phyloP scores from a whole-genome alignment of 2,113 vertebrate species.

The Hassar affinis region DNA sequence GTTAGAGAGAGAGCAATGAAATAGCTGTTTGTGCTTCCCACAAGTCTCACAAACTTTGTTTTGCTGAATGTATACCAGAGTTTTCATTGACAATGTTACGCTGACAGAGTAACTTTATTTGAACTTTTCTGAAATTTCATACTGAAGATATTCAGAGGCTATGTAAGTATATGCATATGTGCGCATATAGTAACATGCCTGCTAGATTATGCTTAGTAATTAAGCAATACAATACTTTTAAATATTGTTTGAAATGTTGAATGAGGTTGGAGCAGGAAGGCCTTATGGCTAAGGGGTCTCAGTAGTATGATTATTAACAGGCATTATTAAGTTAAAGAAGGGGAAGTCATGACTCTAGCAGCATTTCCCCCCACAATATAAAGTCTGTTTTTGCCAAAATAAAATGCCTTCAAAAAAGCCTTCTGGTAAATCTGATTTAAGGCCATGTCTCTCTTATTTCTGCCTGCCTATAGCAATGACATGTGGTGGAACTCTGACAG shows the following conservation, averaged over 20 bases:
- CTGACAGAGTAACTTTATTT: too few relatives aligned
- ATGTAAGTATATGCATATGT: background rate
- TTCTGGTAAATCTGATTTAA: background rate
- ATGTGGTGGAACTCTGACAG: conserved; percentile 75
- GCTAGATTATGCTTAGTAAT: background rate
- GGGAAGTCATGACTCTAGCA: background rate
- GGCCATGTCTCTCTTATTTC: background rate
- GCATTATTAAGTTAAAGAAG: background rate
- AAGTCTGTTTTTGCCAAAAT: background rate
- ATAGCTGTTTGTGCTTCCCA: too few relatives aligned
- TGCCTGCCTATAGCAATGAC: conserved; percentile 30
- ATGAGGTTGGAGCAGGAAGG: background rate
- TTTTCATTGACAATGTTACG: too few relatives aligned
- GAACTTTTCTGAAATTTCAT: too few relatives aligned
- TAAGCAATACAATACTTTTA: background rate
- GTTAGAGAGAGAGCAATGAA: too few relatives aligned
- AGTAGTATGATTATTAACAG: background rate
- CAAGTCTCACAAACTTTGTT: too few relatives aligned
- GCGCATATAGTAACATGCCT: background rate
- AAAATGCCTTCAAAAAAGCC: background rate
- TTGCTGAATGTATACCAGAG: too few relatives aligned
- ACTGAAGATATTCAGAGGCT: too few relatives aligned
- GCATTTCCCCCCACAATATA: background rate
- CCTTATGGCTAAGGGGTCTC: too few relatives aligned
- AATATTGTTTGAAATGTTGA: background rate